These are phyloP conservation scores for Sipha maydis DNA, from an alignment of 2,888 invertebrate species.

Conservation along the genomic window DNA sequence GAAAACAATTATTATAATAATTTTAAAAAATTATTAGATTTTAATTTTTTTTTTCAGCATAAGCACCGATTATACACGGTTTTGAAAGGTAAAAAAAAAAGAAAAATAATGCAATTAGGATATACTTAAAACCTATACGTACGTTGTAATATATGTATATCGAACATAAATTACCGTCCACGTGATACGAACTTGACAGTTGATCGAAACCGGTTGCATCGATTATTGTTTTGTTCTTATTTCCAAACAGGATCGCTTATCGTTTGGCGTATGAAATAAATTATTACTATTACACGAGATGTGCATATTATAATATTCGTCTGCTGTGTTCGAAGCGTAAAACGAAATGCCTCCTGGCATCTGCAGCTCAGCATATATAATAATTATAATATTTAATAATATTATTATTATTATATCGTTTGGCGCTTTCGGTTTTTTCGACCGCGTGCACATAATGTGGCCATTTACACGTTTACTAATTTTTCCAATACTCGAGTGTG, in stretches of 20 bases:
- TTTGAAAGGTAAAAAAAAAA: not conserved
- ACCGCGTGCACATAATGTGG: not conserved
- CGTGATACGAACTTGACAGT: conserved; percentile 36
- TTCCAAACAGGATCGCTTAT: conserved; percentile 7
- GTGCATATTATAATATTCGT: conserved; percentile 23
- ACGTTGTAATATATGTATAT: not conserved
- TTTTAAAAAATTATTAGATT: too few species aligned
- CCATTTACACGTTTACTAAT: not conserved
- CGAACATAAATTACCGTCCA: conserved; percentile 3
- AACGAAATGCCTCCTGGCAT: not conserved
- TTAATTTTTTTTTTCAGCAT: too few species aligned
- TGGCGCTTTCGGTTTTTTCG: not conserved
- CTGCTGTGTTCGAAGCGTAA: not conserved
- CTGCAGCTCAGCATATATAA: not conserved
- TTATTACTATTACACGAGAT: conserved; percentile 17
- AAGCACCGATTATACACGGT: not conserved
- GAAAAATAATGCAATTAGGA: not conserved
- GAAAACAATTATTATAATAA: too few species aligned
- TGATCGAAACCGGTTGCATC: conserved; percentile 49
- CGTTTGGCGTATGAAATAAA: conserved; percentile 20
- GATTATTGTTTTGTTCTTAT: conserved; percentile 18
- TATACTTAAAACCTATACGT: not conserved
- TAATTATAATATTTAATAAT: not conserved
- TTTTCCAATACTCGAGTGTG: not conserved
- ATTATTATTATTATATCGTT: not conserved